Evolutionary conservation across 2,797 vertebrate species (phyloP).

Genomic region (Falco concolor): DNA sequence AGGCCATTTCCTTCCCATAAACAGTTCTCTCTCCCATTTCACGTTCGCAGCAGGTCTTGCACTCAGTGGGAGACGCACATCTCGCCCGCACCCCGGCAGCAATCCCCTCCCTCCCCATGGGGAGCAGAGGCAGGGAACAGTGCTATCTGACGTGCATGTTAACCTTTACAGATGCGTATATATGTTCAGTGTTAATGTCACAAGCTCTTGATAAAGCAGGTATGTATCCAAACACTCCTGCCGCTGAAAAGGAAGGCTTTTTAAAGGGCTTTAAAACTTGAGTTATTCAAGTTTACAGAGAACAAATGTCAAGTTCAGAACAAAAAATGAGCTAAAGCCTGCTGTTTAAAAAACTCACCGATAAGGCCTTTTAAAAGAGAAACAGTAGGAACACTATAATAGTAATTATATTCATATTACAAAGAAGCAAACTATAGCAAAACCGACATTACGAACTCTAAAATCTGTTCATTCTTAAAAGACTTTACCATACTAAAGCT

Average conservation of each 20-base stretch:
- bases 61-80: background rate
- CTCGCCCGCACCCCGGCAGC: background rate
- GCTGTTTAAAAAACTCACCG: background rate
- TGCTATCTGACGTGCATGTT: fast-evolving
- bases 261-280: too few species aligned
- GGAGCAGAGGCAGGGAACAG: background rate
- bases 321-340: background rate
- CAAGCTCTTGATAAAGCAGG: background rate
- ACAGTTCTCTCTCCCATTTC: background rate
- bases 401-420: background rate
- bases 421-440: background rate
- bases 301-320: background rate
- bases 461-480: background rate
- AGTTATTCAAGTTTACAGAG: background rate
- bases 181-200: background rate
- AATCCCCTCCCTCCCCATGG: background rate
- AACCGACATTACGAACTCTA: background rate
- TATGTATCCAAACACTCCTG: background rate
- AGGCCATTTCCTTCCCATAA: background rate
- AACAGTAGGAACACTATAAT: background rate
- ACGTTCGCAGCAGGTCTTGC: fast-evolving
- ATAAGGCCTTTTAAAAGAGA: background rate
- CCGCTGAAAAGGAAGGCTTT: background rate
- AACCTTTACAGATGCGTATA: background rate
- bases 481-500: background rate